Evolutionary conservation across 2,797 vertebrate genomes (phyloP).

Genomic region (Rhabdomys pumilio): DNA sequence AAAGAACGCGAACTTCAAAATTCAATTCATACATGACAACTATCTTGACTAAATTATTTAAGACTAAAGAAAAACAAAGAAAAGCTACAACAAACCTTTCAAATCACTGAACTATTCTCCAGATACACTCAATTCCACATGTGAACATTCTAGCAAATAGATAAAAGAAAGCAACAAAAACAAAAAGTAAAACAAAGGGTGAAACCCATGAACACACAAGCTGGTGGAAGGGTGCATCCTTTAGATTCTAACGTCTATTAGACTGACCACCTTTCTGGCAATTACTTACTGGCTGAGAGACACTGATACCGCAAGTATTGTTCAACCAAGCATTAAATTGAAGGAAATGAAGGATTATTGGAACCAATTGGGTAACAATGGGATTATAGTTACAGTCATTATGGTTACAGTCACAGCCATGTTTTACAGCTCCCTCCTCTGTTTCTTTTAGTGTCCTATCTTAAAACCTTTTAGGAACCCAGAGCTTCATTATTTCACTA

Average conservation of each 20-base stretch:
- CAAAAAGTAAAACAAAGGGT: neutral
- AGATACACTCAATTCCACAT: neutral
- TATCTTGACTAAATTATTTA: neutral
- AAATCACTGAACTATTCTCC: neutral
- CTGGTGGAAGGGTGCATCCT: accelerated
- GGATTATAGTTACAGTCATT: neutral
- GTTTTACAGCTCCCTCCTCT: neutral
- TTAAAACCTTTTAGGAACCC: neutral
- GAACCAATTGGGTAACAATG: neutral
- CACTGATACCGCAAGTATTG: neutral
- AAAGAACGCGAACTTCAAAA: neutral
- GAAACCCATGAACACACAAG: too few species aligned
- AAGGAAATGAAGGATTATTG: neutral
- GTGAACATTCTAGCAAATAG: neutral
- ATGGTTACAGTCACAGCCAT: neutral
- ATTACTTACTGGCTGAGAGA: neutral
- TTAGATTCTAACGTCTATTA: neutral
- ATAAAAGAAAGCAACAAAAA: neutral
- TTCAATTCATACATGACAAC: slow-evolving; percentile 16
- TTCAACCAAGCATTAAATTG: neutral
- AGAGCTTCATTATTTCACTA: neutral
- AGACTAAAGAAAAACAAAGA: neutral
- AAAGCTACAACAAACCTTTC: neutral
- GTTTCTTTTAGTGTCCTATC: neutral
- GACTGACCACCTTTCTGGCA: neutral